A percentile compares a stretch with the other conserved stretches of the same genome.
phyloP scores from a whole-genome alignment of 2,113 vertebrate genomes.

The Xyliphius kryptos region DNA sequence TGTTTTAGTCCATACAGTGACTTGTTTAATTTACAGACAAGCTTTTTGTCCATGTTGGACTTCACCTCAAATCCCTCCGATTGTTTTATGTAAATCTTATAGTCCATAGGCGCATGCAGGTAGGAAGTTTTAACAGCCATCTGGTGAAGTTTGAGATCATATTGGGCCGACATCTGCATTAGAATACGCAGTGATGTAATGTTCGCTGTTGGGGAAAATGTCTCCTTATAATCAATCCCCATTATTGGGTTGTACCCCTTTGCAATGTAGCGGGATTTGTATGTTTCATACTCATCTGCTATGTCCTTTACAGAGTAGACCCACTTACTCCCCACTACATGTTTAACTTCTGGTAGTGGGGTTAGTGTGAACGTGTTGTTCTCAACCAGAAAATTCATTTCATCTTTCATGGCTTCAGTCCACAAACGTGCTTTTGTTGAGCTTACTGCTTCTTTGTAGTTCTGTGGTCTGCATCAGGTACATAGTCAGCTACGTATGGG shows the following conservation, averaged over 20 bases:
- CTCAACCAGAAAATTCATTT: neutral
- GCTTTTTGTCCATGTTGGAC: slow-evolving; percentile 2
- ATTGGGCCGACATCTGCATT: slow-evolving; percentile 20
- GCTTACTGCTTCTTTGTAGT: neutral
- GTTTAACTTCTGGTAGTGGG: neutral
- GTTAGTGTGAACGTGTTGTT: slow-evolving; percentile 2
- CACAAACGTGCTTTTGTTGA: neutral
- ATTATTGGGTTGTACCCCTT: slow-evolving; percentile 24
- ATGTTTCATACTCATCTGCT: slow-evolving; percentile 3
- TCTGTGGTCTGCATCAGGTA: neutral
- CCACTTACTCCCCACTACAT: slow-evolving; percentile 4
- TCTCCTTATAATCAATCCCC: slow-evolving; percentile 18
- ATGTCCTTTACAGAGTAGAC: slow-evolving; percentile 17
- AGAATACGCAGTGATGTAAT: slow-evolving; percentile 14
- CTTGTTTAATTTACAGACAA: slow-evolving; percentile 18
- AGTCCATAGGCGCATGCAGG: slow-evolving; percentile 30
- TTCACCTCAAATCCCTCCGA: slow-evolving; percentile 21
- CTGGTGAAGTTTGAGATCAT: slow-evolving; percentile 29
- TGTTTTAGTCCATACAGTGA: slow-evolving; percentile 14
- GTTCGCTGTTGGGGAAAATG: slow-evolving; percentile 25
- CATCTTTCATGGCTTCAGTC: slow-evolving; percentile 3
- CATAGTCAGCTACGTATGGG: neutral
- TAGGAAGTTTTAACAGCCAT: slow-evolving; percentile 38
- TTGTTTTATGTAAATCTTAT: slow-evolving; percentile 26
- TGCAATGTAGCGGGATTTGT: slow-evolving; percentile 21